Base-by-base conservation (phyloP, 2,113 vertebrate genomes). In the Circaetus gallicus region DNA sequence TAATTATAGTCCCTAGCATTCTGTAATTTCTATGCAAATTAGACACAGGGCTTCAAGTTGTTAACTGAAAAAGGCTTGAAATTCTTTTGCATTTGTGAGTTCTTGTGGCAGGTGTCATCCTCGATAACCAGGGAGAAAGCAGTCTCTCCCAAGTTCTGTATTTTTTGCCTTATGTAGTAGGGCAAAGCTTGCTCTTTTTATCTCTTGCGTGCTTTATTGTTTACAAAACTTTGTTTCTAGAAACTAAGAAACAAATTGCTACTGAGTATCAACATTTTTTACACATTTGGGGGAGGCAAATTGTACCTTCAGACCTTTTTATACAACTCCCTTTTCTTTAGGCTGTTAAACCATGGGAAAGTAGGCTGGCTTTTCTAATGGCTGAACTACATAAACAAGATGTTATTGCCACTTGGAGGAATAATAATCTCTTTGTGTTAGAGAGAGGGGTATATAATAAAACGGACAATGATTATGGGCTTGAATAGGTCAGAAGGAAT, bases 11-110 rank as follows among this genome's bases (percentile, higher is more conserved):
- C 63, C 42, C 58, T 31, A 89, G 3, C 10, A 91, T 91, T 88
- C 74, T 42, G 58, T 47, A 77, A 90, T 86, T 95, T 96, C 88
- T 93, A 82, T 90, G 82, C 52, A 96, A 97, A 96, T 95, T 73
- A 71, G 66, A 71, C 14, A 28, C 26, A 32, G 19, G 32, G 2
- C 20, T 93, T 59, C 61, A 91, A 90, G 78, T 67, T 86, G 66
- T 61, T 87, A 91, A 81, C 65, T 95, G 67, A 63, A 93, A 86
- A 31, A 84, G 53, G 42, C 56, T 58, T 62, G 29, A 93, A 53
- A 71, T 82, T 69, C 80, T 83, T 73, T 61, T 82, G 31, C 38
- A 76, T 63, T 90, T 90, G 14, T 32, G 16, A 85, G 47, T 77
- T 96, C 49, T 40, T 42, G 21, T 73, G 67, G 26, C 28, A 36